A percentile compares a stretch with the other conserved stretches of the same genome.
These are phyloP conservation scores for Cyprinodon brontotheroides DNA, from an alignment of 2,113 vertebrate species.

Conservation along the genomic window DNA sequence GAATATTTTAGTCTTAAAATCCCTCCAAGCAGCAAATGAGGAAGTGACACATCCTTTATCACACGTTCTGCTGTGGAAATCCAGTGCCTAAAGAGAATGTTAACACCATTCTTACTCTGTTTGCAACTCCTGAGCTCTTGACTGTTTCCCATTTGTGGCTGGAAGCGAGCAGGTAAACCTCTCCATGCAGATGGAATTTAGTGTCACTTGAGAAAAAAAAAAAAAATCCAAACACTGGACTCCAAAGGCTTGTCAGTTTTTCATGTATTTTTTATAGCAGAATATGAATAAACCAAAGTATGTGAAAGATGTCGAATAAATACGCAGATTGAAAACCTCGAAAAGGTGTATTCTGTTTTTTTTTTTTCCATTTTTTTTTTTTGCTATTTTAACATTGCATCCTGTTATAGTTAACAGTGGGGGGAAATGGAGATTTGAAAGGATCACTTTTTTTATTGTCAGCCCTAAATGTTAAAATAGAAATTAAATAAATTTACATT, in stretches of 20 bases:
- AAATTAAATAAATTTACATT: neutral
- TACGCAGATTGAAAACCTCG: slow-evolving; percentile 55
- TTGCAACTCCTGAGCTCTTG: slow-evolving; percentile 69
- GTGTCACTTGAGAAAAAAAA: slow-evolving; percentile 68
- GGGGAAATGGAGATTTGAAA: neutral
- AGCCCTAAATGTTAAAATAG: neutral
- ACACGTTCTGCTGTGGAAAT: slow-evolving; percentile 41
- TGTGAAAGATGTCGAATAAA: slow-evolving; percentile 72
- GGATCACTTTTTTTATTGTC: neutral
- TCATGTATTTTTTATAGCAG: slow-evolving; percentile 59
- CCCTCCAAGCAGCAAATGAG: slow-evolving; percentile 48
- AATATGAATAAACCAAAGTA: slow-evolving; percentile 70
- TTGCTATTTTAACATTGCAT: neutral
- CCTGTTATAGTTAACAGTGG: neutral
- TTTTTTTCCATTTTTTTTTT: neutral
- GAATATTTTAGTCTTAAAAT: slow-evolving; percentile 66
- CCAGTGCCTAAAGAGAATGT: slow-evolving; percentile 70
- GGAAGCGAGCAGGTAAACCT: slow-evolving; percentile 70
- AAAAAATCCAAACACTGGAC: slow-evolving; percentile 59
- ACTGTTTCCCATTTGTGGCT: slow-evolving; percentile 76
- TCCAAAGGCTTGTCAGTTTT: slow-evolving; percentile 67
- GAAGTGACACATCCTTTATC: slow-evolving; percentile 46
- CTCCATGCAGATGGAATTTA: slow-evolving; percentile 71
- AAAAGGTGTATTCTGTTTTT: neutral
- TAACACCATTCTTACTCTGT: slow-evolving; percentile 62